These are phyloP conservation scores for Siderastrea radians DNA, from an alignment of 92 coral and sea anemone genomes.

Conservation along the genomic window DNA sequence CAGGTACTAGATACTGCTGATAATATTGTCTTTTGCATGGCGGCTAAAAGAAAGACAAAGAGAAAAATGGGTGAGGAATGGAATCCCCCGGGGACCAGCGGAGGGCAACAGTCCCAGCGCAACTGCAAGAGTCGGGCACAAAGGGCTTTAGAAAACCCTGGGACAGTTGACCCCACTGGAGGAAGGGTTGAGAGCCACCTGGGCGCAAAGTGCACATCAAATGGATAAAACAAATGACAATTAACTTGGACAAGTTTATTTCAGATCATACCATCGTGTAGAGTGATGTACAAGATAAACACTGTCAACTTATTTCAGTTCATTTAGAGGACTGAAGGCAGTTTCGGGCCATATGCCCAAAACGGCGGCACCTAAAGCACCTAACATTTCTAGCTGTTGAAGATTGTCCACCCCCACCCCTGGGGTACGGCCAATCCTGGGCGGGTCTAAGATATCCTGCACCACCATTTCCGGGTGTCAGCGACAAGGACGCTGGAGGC, in stretches of 20 bases:
- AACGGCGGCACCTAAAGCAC: slow-evolving; percentile 23
- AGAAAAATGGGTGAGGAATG: not conserved
- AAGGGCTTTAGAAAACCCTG: slow-evolving; percentile 60
- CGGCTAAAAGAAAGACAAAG: not conserved
- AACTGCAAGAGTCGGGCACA: slow-evolving; percentile 55
- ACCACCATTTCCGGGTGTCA: not conserved
- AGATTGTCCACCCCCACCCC: slow-evolving; percentile 19
- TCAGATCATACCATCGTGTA: not conserved
- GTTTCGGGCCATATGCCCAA: slow-evolving; percentile 23
- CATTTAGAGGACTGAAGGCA: slow-evolving; percentile 9
- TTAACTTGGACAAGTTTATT: too few species aligned
- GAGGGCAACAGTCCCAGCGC: slow-evolving; percentile 60
- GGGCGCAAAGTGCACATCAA: too few species aligned
- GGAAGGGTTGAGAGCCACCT: not conserved
- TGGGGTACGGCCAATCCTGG: slow-evolving; percentile 13
- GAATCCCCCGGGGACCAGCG: slow-evolving; percentile 52
- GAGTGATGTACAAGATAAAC: not conserved
- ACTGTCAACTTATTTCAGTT: not conserved
- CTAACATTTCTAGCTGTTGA: slow-evolving; percentile 8
- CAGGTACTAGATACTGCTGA: slow-evolving; percentile 11
- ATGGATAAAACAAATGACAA: too few species aligned
- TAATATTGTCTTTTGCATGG: not conserved
- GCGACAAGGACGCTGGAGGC: too few species aligned
- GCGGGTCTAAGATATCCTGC: slow-evolving; percentile 19
- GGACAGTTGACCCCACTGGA: slow-evolving; percentile 30